A percentile compares a stretch with the other conserved stretches of the same genome.
These are phyloP conservation scores for Melanostoma scalare DNA, from an alignment of 2,888 invertebrate species.

Conservation along the genomic window DNA sequence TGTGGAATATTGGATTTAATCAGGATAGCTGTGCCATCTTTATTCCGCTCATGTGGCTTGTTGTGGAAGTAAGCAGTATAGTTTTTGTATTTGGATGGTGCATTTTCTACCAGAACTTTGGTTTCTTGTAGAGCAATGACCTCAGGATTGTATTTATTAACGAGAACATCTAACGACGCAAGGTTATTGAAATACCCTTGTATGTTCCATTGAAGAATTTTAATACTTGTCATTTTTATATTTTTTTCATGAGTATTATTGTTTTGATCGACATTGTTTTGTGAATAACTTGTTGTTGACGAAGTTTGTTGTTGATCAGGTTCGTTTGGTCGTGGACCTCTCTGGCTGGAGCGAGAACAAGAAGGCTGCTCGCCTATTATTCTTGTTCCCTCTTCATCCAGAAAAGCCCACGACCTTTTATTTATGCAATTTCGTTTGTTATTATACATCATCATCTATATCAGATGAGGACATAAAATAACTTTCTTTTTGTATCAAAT, in stretches of 20 bases:
- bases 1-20: conserved; percentile 10
- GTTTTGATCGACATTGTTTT: neutral
- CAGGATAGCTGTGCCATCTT: conserved; percentile 16
- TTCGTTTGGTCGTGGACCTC: neutral
- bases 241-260: neutral
- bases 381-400: neutral
- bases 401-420: neutral
- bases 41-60: conserved; percentile 14
- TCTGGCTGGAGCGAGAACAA: neutral
- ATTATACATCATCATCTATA: neutral
- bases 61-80: conserved; percentile 16
- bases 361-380: neutral
- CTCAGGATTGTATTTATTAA: conserved; percentile 18
- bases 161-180: conserved; percentile 1
- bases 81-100: conserved; percentile 18
- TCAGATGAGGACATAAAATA: neutral
- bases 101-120: neutral
- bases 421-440: neutral
- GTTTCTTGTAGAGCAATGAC: conserved; percentile 1
- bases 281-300: neutral
- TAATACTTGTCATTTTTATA: neutral
- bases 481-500: neutral
- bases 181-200: conserved; percentile 25
- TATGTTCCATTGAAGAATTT: conserved; percentile 22
- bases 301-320: neutral